Percentiles rank a stretch among this genome's conserved stretches.
Evolutionary conservation across 2,797 vertebrate species (phyloP).

Genomic region (Gorsachius magnificus): DNA sequence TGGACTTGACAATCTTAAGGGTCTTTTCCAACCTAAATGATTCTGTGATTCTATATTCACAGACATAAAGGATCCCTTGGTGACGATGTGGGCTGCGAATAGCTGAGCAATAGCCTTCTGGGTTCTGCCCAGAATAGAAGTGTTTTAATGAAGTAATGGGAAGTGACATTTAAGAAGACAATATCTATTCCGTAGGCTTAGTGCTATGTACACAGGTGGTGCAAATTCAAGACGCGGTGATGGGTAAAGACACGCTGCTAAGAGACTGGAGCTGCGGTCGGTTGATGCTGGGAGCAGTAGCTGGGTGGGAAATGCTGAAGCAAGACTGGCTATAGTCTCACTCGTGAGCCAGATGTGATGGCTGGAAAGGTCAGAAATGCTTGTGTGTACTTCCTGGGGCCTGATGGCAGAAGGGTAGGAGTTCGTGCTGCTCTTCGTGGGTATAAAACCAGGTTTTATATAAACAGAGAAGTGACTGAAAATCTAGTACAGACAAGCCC

Average conservation of each 20-base stretch:
- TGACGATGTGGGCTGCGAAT: not conserved
- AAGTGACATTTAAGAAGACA: not conserved
- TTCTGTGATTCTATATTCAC: not conserved
- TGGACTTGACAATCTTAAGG: no score
- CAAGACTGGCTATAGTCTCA: rapidly evolving
- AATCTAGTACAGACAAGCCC: not conserved
- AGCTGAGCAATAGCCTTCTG: not conserved
- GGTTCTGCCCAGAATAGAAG: not conserved
- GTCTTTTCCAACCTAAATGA: no score
- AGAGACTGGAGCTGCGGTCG: not conserved
- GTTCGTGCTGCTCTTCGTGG: not conserved
- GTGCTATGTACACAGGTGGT: not conserved
- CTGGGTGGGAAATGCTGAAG: not conserved
- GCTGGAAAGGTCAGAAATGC: not conserved
- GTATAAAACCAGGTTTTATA: not conserved
- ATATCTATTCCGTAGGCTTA: not conserved
- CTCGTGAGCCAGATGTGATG: rapidly evolving
- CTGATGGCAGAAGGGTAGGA: not conserved
- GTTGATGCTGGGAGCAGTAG: not conserved
- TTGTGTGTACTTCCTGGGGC: not conserved
- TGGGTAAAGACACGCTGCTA: not conserved
- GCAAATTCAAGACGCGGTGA: not conserved
- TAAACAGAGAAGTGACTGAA: not conserved
- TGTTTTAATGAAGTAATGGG: not conserved
- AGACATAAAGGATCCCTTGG: not conserved